phyloP scores from a whole-genome alignment of 2,797 vertebrate species.

The Cryptoblepharus egeriae region DNA sequence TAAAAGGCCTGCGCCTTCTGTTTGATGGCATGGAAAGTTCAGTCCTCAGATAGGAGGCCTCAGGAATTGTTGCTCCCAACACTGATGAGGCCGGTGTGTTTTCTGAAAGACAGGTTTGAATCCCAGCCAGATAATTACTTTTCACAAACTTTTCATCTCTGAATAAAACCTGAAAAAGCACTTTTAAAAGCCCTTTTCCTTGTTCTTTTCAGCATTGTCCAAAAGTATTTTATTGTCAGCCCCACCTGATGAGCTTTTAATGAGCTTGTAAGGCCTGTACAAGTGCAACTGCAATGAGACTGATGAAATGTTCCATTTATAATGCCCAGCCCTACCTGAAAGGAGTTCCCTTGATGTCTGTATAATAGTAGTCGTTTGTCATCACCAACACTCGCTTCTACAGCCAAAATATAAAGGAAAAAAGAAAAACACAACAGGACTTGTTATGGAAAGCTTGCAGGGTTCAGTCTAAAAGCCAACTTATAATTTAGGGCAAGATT shows the following conservation, averaged over 20 bases:
- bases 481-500: conserved; percentile 63
- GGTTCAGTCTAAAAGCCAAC: conserved; percentile 65
- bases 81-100: neutral
- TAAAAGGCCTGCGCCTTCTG: neutral
- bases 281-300: conserved; percentile 71
- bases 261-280: conserved; percentile 68
- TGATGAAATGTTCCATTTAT: conserved; percentile 74
- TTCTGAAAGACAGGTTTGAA: neutral
- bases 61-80: neutral
- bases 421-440: conserved; percentile 70
- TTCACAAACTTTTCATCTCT: conserved; percentile 73
- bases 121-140: conserved; percentile 51
- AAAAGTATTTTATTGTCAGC: conserved; percentile 73
- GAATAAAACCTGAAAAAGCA: conserved; percentile 71
- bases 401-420: conserved; percentile 73
- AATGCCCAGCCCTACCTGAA: conserved; percentile 89
- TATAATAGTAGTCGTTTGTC: conserved; percentile 99
- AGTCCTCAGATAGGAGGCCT: neutral
- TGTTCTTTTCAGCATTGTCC: conserved; percentile 74
- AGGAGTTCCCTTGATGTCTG: conserved; percentile 97
- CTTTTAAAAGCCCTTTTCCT: conserved; percentile 68
- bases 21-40: neutral
- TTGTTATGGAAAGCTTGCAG: conserved; percentile 59
- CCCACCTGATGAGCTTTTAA: conserved; percentile 75
- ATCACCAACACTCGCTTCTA: conserved; percentile 97